These are phyloP conservation scores for Opisthocomus hoazin DNA, from an alignment of 2,113 vertebrate genomes.

Conservation along the genomic window DNA sequence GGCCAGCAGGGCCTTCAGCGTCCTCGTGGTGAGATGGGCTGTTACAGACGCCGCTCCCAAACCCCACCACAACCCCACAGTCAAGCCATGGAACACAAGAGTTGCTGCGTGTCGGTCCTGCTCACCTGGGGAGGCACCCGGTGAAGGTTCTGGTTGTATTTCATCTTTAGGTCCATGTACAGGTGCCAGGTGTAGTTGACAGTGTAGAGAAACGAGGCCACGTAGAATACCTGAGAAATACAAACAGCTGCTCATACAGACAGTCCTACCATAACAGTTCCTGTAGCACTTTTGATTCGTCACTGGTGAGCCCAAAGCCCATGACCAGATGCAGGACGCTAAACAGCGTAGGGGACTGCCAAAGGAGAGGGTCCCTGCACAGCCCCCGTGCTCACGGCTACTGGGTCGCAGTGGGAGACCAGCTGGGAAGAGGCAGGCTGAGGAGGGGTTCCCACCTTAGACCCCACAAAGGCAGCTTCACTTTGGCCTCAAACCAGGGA, in stretches of 20 bases:
- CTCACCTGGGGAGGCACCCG: conserved; percentile 72
- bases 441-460: neutral
- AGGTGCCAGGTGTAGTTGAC: conserved; percentile 85
- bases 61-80: neutral
- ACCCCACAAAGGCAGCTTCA: neutral
- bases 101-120: neutral
- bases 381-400: neutral
- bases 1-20: neutral
- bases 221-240: conserved; percentile 80
- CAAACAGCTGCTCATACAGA: too few species aligned
- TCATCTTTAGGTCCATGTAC: conserved; percentile 74
- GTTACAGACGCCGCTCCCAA: neutral
- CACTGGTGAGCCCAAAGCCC: neutral
- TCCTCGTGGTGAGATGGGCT: neutral
- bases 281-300: neutral
- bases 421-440: neutral
- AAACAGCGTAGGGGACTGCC: neutral
- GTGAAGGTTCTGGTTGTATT: conserved; percentile 64
- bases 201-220: conserved; percentile 86
- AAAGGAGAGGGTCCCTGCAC: neutral
- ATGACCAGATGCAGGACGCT: neutral
- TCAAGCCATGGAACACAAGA: neutral
- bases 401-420: neutral
- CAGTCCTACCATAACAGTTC: neutral
- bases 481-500: neutral